phyloP scores from a whole-genome alignment of 2,797 vertebrate species.

The Falco columbarius region DNA sequence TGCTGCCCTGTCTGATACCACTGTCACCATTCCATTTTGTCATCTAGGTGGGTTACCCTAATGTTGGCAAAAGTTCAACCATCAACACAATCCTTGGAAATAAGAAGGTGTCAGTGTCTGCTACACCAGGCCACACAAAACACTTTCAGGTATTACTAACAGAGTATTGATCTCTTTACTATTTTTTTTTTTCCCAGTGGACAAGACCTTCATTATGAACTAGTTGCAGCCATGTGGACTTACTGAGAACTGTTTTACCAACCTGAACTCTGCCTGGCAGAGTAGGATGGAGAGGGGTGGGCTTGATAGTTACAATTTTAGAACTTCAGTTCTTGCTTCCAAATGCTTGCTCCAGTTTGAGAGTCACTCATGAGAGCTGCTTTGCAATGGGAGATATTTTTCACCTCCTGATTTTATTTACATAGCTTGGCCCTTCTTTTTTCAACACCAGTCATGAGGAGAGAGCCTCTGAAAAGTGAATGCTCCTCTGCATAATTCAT shows the following conservation, averaged over 20 bases:
- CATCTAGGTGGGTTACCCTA: slow-evolving; percentile 94
- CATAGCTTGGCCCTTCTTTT: not conserved
- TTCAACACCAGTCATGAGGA: not conserved
- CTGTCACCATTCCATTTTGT: not conserved
- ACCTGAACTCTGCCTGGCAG: not conserved
- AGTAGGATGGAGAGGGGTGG: not conserved
- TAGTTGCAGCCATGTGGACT: not conserved
- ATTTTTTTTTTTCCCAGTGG: not conserved
- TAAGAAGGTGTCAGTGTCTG: slow-evolving; percentile 97
- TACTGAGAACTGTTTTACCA: not conserved
- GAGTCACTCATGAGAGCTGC: not conserved
- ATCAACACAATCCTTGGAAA: slow-evolving; percentile 96
- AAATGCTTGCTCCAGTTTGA: not conserved
- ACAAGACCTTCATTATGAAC: not conserved
- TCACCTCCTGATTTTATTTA: not conserved
- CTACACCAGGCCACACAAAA: slow-evolving; percentile 95
- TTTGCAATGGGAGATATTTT: not conserved
- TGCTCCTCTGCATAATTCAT: not conserved
- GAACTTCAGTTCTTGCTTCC: not conserved
- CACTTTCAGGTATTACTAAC: slow-evolving; percentile 91
- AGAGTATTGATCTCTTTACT: not conserved
- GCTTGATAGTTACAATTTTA: not conserved
- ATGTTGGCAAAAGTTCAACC: slow-evolving; percentile 98
- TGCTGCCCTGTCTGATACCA: not conserved
- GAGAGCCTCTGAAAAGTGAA: not conserved